Conservation (phyloP, 2,113 vertebrate species). For the Tympanuchus pallidicinctus region DNA sequence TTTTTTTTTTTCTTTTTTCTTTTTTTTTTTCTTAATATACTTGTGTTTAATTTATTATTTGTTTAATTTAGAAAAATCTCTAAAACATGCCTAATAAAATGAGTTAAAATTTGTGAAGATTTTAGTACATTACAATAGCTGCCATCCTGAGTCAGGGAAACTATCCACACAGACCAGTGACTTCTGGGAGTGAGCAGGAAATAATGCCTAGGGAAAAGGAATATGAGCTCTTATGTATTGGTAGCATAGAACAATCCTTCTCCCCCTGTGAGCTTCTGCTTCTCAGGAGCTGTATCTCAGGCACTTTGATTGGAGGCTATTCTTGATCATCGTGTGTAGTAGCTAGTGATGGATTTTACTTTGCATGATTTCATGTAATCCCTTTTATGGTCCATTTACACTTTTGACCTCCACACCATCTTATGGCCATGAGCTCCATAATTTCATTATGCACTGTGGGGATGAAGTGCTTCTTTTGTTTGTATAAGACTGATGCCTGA, state of each 20-base stretch:
- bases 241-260: neutral
- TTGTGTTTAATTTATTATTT: conserved; percentile 9
- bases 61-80: neutral
- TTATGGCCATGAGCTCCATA: conserved; percentile 43
- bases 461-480: conserved; percentile 52
- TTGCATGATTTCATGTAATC: conserved; percentile 61
- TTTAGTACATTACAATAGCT: neutral
- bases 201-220: neutral
- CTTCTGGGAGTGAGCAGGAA: conserved; percentile 10
- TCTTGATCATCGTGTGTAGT: conserved; percentile 13
- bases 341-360: conserved; percentile 42
- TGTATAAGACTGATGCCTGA: conserved; percentile 32
- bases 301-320: conserved; percentile 43
- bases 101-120: neutral
- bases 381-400: conserved; percentile 58
- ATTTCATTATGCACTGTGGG: conserved; percentile 43
- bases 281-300: conserved; percentile 1
- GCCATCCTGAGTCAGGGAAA: conserved; percentile 2
- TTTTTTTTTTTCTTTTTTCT: neutral
- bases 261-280: neutral
- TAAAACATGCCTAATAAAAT: neutral
- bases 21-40: neutral
- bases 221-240: neutral
- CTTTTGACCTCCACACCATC: conserved; percentile 58
- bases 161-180: neutral